Evolutionary conservation across 2,888 invertebrate species (phyloP).

Genomic region (Andrena chrysosceles): DNA sequence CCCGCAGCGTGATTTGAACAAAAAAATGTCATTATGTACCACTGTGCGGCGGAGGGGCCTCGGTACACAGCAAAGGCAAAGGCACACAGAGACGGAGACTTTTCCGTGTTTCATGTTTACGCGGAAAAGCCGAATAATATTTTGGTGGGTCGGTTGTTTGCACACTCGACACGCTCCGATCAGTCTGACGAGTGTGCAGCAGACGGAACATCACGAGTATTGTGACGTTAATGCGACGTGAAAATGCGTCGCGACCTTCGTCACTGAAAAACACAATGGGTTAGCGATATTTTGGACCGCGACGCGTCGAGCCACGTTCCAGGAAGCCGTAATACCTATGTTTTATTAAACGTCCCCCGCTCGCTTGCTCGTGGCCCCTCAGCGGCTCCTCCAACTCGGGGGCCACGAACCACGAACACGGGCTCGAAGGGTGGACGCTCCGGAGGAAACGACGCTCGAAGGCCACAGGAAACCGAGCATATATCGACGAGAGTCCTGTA

Average conservation of each 20-base stretch:
- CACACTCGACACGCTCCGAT: constrained; percentile 30
- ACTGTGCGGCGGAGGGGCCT: background rate
- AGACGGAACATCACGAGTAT: constrained; percentile 35
- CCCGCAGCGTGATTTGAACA: too few relatives aligned
- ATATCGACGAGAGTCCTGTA: background rate
- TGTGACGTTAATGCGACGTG: constrained; percentile 58
- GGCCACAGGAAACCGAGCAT: background rate
- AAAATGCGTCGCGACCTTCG: constrained; percentile 57
- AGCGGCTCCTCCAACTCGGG: too few relatives aligned
- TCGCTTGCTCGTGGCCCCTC: too few relatives aligned
- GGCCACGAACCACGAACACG: background rate
- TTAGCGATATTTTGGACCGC: constrained; percentile 46
- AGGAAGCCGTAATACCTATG: constrained; percentile 6
- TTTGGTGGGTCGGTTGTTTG: constrained; percentile 34
- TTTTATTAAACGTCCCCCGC: constrained; percentile 29
- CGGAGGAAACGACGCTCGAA: background rate
- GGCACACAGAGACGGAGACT: constrained; percentile 3
- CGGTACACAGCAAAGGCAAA: background rate
- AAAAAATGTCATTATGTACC: too few relatives aligned
- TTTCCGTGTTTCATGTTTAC: constrained; percentile 14
- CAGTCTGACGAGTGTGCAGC: constrained; percentile 6
- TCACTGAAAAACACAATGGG: constrained; percentile 35
- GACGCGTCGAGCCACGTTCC: background rate
- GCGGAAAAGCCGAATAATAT: constrained; percentile 52
- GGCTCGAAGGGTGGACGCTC: background rate